These are phyloP conservation scores for Aphrocallistes beatrix DNA, from an alignment of 37 sponge, comb jelly and placozoan species.

Conservation along the genomic window DNA sequence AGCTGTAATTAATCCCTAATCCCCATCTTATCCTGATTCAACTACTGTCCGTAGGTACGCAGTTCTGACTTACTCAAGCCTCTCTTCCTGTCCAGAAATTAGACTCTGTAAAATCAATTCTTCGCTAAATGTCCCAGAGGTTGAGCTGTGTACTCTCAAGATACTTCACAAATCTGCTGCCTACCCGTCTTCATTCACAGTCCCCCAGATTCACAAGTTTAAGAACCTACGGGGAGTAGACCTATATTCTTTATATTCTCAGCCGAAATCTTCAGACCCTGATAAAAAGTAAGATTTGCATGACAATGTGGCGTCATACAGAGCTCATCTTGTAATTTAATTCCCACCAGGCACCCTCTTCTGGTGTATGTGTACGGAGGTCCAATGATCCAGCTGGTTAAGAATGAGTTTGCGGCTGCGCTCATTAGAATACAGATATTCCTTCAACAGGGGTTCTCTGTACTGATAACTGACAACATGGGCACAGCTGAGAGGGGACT, in stretches of 20 bases:
- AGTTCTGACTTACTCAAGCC: background rate
- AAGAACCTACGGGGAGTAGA: conserved; percentile 13
- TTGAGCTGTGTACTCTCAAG: background rate
- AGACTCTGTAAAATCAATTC: background rate
- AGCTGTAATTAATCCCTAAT: background rate
- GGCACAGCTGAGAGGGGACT: conserved; percentile 53
- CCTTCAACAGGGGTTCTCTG: conserved; percentile 43
- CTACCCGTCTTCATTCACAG: background rate
- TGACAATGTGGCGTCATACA: too few species aligned
- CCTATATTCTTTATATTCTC: background rate
- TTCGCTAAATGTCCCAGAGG: background rate
- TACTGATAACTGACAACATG: conserved; percentile 62
- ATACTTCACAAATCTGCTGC: conserved; percentile 7
- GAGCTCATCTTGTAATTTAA: too few species aligned
- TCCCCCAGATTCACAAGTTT: background rate
- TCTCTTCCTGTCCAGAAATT: background rate
- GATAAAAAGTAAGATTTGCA: conserved; percentile 4
- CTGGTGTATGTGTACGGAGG: conserved; percentile 70
- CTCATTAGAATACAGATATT: conserved; percentile 25
- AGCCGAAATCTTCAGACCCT: background rate
- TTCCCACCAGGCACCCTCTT: conserved; percentile 48
- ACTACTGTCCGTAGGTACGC: background rate
- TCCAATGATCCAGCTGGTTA: conserved; percentile 52
- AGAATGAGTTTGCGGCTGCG: conserved; percentile 23
- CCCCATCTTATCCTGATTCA: too few species aligned